Base-by-base conservation (phyloP, 2,113 vertebrate genomes). In the Rhegmatorhina hoffmannsi region DNA sequence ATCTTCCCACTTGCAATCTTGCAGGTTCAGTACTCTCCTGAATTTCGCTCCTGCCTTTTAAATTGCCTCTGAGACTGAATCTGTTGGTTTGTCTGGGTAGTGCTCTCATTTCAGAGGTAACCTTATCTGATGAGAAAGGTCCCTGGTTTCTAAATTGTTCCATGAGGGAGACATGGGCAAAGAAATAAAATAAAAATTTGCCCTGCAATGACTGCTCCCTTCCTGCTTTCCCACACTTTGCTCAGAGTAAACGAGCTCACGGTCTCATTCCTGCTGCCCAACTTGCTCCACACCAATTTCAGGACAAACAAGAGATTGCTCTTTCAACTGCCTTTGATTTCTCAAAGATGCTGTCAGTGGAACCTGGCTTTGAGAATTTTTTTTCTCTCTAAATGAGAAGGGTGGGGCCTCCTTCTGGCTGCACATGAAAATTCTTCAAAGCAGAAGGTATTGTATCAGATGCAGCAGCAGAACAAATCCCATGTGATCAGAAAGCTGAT, bases 401-500 rank as follows among this genome's bases (percentile, higher is more conserved):
- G 96, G 95, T 85, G 91, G 82, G 93, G 67, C 90, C 55, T 91
- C 82, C 72, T 96, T 49, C 91, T 86, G 85, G 67, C 43, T 95
- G 25, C 63, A 12, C 63, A 36, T 38, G 55, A 91, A 91, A 85
- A 80, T 91, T 88, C 43, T 82, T 90, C 93, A 94, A 86, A 95
- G 95, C 93, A 77, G 84, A 73, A 92, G 49, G 67, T n/a, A 55
- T 87, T 91, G 52, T 74, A 90, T 95, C 72, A 94, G 91, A 88
- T 94, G 75, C 92, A 88, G 88, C 81, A 82, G 93, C 85, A 88
- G 94, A 96, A 72, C 75, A 82, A 90, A 93, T 97, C 96, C 94
- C 94, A 87, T 95, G 91, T 96, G 97, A 93, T 96, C 95, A 90
- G 90, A 91, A 96, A 92, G 82, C 91, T 96, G 94, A 97, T 97